Conservation (phyloP, 2,888 invertebrate species). For the Lochmaea capreae region DNA sequence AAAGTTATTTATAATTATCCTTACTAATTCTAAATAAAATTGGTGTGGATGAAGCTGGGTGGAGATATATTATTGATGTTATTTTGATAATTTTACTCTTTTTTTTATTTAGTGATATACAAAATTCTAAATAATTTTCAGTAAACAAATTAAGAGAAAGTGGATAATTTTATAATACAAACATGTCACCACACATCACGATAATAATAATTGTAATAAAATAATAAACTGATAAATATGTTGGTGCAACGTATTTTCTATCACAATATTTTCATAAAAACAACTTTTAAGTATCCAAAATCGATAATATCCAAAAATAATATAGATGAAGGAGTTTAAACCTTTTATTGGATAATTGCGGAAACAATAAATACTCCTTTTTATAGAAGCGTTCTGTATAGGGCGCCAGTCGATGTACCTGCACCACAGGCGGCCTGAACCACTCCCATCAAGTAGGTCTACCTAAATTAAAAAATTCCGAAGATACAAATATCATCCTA, state of each 20-base stretch:
- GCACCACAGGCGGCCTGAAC: slow-evolving; percentile 15
- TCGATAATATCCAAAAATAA: not conserved
- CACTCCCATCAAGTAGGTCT: slow-evolving; percentile 13
- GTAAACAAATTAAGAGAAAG: too few species aligned
- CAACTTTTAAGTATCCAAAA: not conserved
- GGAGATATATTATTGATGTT: too few species aligned
- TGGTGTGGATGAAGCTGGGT: too few species aligned
- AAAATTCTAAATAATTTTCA: too few species aligned
- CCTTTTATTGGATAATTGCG: not conserved
- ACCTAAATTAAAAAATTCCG: slow-evolving; percentile 31
- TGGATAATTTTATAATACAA: too few species aligned
- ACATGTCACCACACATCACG: too few species aligned
- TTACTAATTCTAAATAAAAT: too few species aligned
- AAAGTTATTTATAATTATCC: too few species aligned
- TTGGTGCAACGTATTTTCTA: not conserved
- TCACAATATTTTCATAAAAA: not conserved
- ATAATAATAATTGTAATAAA: not conserved
- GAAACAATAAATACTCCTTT: not conserved
- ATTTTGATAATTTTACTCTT: too few species aligned
- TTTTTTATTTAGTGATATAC: too few species aligned
- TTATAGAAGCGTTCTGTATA: slow-evolving; percentile 7
- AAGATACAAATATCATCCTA: slow-evolving; percentile 17
- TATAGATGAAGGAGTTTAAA: not conserved
- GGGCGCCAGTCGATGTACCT: slow-evolving; percentile 21
- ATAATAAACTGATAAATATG: not conserved